phyloP scores from a whole-genome alignment of 2,797 vertebrate species.

The Coregonus suidteri region DNA sequence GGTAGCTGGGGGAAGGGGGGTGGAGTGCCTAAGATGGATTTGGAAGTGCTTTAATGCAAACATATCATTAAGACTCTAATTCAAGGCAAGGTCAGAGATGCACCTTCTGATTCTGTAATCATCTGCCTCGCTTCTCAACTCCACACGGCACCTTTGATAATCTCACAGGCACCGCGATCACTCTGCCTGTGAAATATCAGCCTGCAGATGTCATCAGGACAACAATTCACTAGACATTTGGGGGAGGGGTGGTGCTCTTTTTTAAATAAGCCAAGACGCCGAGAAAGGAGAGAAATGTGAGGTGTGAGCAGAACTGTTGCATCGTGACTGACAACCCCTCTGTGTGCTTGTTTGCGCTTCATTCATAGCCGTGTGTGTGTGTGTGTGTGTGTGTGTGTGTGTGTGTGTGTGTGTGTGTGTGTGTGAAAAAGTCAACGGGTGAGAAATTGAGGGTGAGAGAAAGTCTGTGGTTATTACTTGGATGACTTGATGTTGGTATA shows the following conservation, averaged over 20 bases:
- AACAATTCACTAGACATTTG: neutral
- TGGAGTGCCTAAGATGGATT: neutral
- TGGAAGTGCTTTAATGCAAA: neutral
- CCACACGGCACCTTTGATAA: neutral
- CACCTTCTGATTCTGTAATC: neutral
- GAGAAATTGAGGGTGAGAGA: constrained; percentile 2
- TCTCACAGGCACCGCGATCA: neutral
- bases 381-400: constrained; percentile 2
- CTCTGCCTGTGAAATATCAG: neutral
- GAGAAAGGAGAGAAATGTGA: neutral
- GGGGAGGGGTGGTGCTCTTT: neutral
- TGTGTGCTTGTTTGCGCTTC: neutral
- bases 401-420: neutral
- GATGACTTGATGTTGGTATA: neutral
- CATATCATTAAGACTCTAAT: neutral
- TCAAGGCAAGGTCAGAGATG: constrained; percentile 11
- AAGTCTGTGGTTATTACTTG: neutral
- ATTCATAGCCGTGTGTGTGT: neutral
- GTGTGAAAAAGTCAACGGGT: too few species aligned
- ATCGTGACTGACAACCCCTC: neutral
- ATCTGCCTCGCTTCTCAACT: neutral
- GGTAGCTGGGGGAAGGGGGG: neutral
- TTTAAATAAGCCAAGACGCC: neutral
- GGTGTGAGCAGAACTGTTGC: neutral
- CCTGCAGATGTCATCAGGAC: neutral